Percentiles rank a stretch among this genome's conserved stretches.
Evolutionary conservation across 2,113 vertebrate genomes (phyloP).

Genomic region (Psittacus erithacus): DNA sequence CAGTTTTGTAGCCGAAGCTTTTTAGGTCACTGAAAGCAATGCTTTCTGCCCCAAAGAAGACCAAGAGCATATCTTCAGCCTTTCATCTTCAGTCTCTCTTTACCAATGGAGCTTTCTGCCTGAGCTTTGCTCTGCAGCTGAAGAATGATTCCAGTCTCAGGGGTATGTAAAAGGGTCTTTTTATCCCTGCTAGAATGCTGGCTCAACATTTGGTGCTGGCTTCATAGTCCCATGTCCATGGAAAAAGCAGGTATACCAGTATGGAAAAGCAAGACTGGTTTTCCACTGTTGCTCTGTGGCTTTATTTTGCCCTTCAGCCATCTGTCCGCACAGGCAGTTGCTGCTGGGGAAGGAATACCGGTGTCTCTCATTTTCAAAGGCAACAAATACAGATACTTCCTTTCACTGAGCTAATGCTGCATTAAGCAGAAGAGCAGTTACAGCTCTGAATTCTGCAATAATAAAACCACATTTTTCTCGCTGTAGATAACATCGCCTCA

Average conservation of each 20-base stretch:
- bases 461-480: neutral
- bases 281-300: conserved; percentile 5
- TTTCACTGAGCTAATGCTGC: neutral
- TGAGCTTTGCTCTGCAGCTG: neutral
- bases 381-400: neutral
- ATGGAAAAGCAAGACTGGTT: neutral
- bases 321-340: neutral
- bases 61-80: neutral
- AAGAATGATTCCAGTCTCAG: neutral
- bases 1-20: neutral
- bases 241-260: neutral
- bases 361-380: neutral
- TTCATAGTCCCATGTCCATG: neutral
- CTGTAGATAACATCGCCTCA: conserved; percentile 91
- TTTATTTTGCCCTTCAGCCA: neutral
- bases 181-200: neutral
- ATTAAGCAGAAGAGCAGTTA: neutral
- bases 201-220: conserved; percentile 24
- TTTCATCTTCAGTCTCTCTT: neutral
- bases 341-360: neutral
- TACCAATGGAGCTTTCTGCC: neutral
- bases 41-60: neutral
- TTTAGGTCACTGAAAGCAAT: neutral
- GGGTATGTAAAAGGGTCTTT: neutral
- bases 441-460: neutral